Evolutionary conservation across 2,888 invertebrate species (phyloP).

Genomic region (Hirtodrosophila cameraria): DNA sequence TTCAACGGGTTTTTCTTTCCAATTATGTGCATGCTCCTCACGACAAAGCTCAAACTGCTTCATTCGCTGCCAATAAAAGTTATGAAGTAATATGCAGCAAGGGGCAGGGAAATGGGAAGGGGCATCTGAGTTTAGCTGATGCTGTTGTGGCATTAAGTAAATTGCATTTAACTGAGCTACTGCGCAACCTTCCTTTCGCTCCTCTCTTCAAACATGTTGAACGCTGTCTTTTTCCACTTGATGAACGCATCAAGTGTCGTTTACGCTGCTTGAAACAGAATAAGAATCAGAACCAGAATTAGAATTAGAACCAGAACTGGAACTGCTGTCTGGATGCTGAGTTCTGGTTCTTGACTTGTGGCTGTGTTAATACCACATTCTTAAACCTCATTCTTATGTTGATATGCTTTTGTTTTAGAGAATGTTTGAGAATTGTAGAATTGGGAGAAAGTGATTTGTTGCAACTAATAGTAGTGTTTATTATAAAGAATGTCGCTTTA

Average conservation of each 20-base stretch:
- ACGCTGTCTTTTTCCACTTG: no score
- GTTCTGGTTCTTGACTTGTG: conserved; percentile 27
- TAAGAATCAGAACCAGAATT: conserved; percentile 8
- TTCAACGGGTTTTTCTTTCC: conserved; percentile 68
- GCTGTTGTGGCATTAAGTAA: conserved; percentile 53
- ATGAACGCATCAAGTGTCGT: conserved; percentile 45
- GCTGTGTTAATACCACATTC: conserved; percentile 48
- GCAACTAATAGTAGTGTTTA: no score
- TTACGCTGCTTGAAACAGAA: conserved; percentile 33
- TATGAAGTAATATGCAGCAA: conserved; percentile 66
- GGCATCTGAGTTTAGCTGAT: conserved; percentile 1
- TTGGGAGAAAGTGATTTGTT: no score
- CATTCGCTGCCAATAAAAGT: conserved; percentile 69
- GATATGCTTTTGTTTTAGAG: no score
- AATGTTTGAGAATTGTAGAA: no score
- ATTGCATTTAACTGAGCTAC: conserved; percentile 52
- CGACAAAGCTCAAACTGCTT: conserved; percentile 63
- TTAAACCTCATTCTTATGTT: conserved; percentile 14
- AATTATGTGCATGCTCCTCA: conserved; percentile 55
- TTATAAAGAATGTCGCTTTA: no score
- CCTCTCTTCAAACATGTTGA: conserved; percentile 1
- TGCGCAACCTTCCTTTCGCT: neutral
- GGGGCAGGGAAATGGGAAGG: neutral
- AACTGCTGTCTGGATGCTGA: conserved; percentile 19
- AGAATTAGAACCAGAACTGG: conserved; percentile 15